phyloP scores from a whole-genome alignment of 2,113 vertebrate species.

The Eurypyga helias region DNA sequence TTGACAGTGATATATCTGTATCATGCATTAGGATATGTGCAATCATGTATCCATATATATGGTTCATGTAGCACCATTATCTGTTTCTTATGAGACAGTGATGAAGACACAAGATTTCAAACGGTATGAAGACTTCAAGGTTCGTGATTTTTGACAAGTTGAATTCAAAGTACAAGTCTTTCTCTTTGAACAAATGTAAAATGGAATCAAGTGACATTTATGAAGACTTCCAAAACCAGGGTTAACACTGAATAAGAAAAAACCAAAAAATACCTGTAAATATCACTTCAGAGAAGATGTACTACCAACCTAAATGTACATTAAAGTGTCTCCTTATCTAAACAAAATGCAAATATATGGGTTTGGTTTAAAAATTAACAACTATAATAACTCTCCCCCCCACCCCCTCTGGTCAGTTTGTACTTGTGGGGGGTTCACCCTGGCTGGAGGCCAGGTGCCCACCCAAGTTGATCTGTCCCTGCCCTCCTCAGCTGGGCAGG shows the following conservation, averaged over 20 bases:
- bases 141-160: neutral
- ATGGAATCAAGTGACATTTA: neutral
- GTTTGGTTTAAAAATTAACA: neutral
- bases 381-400: neutral
- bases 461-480: too few species aligned
- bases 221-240: neutral
- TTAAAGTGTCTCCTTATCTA: neutral
- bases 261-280: neutral
- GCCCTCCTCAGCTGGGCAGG: too few species aligned
- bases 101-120: neutral
- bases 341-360: neutral
- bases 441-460: too few species aligned
- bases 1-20: neutral
- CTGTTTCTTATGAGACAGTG: neutral
- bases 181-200: neutral
- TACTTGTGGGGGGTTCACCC: too few species aligned
- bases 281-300: neutral
- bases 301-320: neutral
- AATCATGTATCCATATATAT: neutral
- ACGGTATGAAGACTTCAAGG: neutral
- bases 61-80: neutral
- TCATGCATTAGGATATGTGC: neutral
- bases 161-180: neutral
- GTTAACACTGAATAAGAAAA: neutral
- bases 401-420: too few species aligned